phyloP scores from a whole-genome alignment of 2,113 vertebrate genomes.

The Cyphomyrus plagiostoma region DNA sequence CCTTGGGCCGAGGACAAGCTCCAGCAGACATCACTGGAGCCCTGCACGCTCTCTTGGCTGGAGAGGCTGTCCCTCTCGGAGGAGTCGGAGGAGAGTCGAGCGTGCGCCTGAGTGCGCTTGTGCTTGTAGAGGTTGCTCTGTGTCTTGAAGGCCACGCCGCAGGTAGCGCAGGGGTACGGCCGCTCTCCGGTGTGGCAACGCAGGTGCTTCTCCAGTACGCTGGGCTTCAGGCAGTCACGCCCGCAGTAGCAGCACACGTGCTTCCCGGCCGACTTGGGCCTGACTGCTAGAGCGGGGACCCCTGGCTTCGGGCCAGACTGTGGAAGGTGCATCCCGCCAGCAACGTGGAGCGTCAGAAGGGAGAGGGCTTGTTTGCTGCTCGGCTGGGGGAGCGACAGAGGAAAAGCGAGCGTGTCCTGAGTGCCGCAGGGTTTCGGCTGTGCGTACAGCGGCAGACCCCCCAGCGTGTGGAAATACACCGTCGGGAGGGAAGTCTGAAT shows the following conservation, averaged over 20 bases:
- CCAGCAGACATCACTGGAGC: conserved; percentile 47
- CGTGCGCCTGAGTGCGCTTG: conserved; percentile 84
- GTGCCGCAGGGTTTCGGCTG: conserved; percentile 49
- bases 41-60: conserved; percentile 51
- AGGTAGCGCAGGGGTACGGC: conserved; percentile 83
- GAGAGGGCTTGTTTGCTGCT: conserved; percentile 59
- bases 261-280: conserved; percentile 70
- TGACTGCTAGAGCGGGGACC: conserved; percentile 40
- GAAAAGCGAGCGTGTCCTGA: conserved; percentile 44
- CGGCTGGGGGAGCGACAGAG: conserved; percentile 50
- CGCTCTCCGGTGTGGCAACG: conserved; percentile 93
- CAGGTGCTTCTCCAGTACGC: conserved; percentile 91
- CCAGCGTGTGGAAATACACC: conserved; percentile 73
- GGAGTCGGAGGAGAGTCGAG: conserved; percentile 68
- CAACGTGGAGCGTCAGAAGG: conserved; percentile 71
- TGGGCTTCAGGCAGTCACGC: conserved; percentile 92
- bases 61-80: conserved; percentile 49
- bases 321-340: conserved; percentile 64
- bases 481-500: conserved; percentile 59
- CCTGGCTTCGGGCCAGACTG: conserved; percentile 33
- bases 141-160: conserved; percentile 91
- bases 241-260: conserved; percentile 84
- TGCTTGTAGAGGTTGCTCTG: conserved; percentile 98
- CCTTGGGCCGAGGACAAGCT: conserved; percentile 46
- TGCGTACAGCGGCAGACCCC: conserved; percentile 55